A percentile compares a stretch with the other conserved stretches of the same genome.
phyloP scores from a whole-genome alignment of 1,140 invertebrate species.

The Megalonaias nervosa region DNA sequence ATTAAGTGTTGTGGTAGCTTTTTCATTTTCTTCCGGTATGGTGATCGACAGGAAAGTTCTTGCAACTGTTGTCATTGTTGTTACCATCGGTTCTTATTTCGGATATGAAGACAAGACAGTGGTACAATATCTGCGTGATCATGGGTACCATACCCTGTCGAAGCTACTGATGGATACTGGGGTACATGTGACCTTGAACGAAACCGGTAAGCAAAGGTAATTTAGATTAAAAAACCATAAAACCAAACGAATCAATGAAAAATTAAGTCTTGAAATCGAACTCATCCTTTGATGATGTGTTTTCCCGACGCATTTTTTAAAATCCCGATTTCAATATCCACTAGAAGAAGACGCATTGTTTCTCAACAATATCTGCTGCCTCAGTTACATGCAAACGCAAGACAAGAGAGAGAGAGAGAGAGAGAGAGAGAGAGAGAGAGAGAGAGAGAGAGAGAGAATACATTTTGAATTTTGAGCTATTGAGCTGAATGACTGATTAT shows the following conservation, averaged over 20 bases:
- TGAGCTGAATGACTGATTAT: no score
- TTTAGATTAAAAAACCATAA: neutral
- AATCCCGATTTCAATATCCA: neutral
- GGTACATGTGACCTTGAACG: conserved; percentile 7
- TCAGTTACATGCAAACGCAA: no score
- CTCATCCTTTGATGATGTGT: neutral
- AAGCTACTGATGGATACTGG: conserved; percentile 10
- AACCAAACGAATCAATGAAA: neutral
- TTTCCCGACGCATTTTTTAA: no score
- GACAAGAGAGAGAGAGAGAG: no score
- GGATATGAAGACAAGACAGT: conserved; percentile 24
- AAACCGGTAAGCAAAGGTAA: conserved; percentile 2
- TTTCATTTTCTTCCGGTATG: no score
- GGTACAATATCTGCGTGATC: conserved; percentile 13
- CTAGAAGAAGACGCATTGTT: neutral
- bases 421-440: no score
- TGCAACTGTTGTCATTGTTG: no score
- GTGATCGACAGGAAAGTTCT: no score
- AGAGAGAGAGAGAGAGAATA: no score
- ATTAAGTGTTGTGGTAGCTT: no score
- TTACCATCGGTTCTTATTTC: neutral
- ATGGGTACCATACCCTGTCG: conserved; percentile 15
- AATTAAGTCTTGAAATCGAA: neutral
- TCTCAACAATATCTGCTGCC: neutral
- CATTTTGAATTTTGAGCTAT: no score